Evolutionary conservation across 92 coral and sea anemone species (phyloP).

Genomic region (Phymanthus crucifer): DNA sequence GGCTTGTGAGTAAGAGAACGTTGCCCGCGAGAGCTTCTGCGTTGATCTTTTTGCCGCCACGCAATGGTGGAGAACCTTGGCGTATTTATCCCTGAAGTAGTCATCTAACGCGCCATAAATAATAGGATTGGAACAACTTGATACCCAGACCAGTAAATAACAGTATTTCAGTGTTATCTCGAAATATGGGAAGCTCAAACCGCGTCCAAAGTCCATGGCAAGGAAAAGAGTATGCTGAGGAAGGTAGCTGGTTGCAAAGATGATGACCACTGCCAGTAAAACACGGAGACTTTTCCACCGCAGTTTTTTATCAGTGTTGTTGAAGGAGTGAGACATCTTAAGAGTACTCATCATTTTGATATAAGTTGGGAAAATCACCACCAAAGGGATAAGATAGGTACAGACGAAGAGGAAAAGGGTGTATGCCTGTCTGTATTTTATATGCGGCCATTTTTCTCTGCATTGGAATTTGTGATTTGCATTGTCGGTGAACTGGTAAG

Average conservation of each 20-base stretch:
- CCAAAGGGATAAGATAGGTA: slow-evolving; percentile 57
- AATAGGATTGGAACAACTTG: slow-evolving; percentile 52
- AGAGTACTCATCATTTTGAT: slow-evolving; percentile 54
- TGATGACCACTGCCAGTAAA: slow-evolving; percentile 37
- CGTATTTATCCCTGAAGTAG: slow-evolving; percentile 43
- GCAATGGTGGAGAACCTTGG: slow-evolving; percentile 34
- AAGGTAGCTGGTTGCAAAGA: slow-evolving; percentile 41
- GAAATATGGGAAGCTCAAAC: slow-evolving; percentile 40
- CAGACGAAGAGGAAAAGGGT: slow-evolving; percentile 54
- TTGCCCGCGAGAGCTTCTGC: slow-evolving; percentile 11
- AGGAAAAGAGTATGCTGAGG: slow-evolving; percentile 56
- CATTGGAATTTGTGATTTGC: slow-evolving; percentile 47
- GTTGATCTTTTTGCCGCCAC: slow-evolving; percentile 33
- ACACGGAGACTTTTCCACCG: slow-evolving; percentile 50
- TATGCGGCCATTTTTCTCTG: slow-evolving; percentile 47
- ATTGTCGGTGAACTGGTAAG: slow-evolving; percentile 36
- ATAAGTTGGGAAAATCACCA: slow-evolving; percentile 61
- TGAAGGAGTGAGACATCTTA: slow-evolving; percentile 39
- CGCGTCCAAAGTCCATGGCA: slow-evolving; percentile 47
- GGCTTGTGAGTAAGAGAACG: slow-evolving; percentile 27
- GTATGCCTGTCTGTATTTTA: slow-evolving; percentile 52
- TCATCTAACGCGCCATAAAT: slow-evolving; percentile 57
- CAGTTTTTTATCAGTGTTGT: slow-evolving; percentile 22
- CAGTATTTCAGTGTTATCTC: slow-evolving; percentile 47
- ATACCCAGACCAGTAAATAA: slow-evolving; percentile 47